Percentiles rank a stretch among this genome's conserved stretches.
phyloP scores from a whole-genome alignment of 2,797 vertebrate genomes.

The Darevskia mixta region DNA sequence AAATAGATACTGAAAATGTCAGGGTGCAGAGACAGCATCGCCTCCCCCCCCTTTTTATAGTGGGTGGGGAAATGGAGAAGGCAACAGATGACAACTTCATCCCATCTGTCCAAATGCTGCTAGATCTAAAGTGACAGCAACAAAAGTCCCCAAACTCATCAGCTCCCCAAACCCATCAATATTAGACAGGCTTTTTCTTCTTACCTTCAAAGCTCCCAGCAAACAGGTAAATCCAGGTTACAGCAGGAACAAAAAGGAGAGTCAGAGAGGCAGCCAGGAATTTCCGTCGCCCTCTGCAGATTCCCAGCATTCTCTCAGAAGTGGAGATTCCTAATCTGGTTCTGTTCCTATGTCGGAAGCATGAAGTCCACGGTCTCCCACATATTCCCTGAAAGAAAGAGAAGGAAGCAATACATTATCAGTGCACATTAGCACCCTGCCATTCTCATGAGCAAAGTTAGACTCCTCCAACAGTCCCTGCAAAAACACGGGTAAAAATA shows the following conservation, averaged over 20 bases:
- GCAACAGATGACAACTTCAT: slow-evolving; percentile 8
- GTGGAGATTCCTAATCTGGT: slow-evolving; percentile 76
- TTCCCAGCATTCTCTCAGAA: slow-evolving; percentile 95
- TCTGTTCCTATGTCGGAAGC: slow-evolving; percentile 87
- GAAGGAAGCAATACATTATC: neutral
- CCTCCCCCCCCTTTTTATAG: neutral
- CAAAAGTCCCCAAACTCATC: slow-evolving; percentile 13
- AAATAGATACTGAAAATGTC: slow-evolving; percentile 27
- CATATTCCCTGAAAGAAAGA: slow-evolving; percentile 85
- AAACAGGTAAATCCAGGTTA: slow-evolving; percentile 98
- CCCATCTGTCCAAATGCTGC: slow-evolving; percentile 17
- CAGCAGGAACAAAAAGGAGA: slow-evolving; percentile 92
- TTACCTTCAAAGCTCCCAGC: slow-evolving; percentile 94
- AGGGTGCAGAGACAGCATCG: neutral
- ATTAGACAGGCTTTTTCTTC: slow-evolving; percentile 22
- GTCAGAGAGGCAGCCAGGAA: slow-evolving; percentile 94
- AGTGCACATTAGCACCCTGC: slow-evolving; percentile 23
- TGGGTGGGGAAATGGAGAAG: neutral
- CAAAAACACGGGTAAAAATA: slow-evolving; percentile 28
- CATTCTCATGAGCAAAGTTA: slow-evolving; percentile 8
- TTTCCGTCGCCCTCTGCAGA: slow-evolving; percentile 98
- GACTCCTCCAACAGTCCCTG: neutral
- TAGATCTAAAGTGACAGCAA: neutral
- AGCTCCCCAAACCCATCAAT: neutral
- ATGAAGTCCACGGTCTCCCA: slow-evolving; percentile 82